Conservation (phyloP, 2,888 invertebrate genomes). For the Brachyopa scutellaris region DNA sequence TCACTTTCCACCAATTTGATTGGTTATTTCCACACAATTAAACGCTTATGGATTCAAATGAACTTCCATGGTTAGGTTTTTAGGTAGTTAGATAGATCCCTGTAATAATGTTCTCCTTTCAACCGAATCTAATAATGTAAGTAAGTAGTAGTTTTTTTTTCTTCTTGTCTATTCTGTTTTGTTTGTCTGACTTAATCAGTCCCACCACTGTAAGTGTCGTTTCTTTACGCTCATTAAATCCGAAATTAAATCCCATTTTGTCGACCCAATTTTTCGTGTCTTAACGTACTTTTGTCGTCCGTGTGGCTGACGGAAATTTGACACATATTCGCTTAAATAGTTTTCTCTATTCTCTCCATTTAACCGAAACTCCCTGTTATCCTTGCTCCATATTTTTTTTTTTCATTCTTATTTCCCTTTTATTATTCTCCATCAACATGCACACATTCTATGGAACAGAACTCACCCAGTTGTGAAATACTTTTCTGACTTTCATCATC, state of each 20-base stretch:
- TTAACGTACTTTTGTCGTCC: neutral
- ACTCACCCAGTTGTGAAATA: conserved; percentile 50
- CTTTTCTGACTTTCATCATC: conserved; percentile 43
- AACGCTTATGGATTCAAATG: no score
- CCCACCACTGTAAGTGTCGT: neutral
- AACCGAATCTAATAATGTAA: no score
- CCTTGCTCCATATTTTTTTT: conserved; percentile 65
- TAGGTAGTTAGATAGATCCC: no score
- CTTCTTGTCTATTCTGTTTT: neutral
- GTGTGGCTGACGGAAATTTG: conserved; percentile 9
- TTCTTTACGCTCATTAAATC: conserved; percentile 30
- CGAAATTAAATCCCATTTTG: neutral
- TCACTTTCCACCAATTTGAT: no score
- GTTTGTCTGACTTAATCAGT: neutral
- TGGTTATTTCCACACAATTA: no score
- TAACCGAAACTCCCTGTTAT: conserved; percentile 50
- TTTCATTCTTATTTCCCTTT: no score
- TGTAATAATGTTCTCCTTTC: no score
- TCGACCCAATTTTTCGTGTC: neutral
- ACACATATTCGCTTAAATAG: conserved; percentile 58
- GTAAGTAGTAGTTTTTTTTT: no score
- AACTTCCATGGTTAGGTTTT: no score
- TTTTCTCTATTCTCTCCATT: conserved; percentile 35
- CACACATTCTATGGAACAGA: conserved; percentile 20
- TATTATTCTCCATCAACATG: conserved; percentile 20